Conservation (phyloP, 2,888 invertebrate species). For the Nomada ferruginata region DNA sequence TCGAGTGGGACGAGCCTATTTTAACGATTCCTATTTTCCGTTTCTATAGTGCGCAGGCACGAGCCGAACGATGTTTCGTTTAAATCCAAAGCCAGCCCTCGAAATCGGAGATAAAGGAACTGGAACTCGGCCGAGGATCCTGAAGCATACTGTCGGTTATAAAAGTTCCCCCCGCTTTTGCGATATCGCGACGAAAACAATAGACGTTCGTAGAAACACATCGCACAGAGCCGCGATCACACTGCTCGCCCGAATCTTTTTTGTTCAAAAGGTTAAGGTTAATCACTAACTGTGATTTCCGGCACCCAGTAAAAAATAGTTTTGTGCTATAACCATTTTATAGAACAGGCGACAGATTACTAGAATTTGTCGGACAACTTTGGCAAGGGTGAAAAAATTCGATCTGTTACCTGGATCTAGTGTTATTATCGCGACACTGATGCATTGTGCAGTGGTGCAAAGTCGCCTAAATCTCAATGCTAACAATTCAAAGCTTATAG, state of each 20-base stretch:
- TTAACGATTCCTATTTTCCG: background rate
- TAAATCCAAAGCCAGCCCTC: background rate
- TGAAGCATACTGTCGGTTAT: background rate
- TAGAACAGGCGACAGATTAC: no score
- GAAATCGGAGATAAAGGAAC: constrained; percentile 29
- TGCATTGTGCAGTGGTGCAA: no score
- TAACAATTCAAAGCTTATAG: no score
- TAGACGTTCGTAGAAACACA: background rate
- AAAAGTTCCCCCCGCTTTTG: background rate
- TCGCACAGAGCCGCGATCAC: background rate
- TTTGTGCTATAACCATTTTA: no score
- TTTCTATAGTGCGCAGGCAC: background rate
- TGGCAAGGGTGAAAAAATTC: no score
- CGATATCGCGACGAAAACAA: constrained; percentile 7
- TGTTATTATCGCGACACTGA: no score
- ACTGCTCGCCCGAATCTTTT: background rate
- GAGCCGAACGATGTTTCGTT: background rate
- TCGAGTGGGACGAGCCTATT: background rate
- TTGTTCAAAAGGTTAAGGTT: background rate
- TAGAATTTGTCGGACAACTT: no score
- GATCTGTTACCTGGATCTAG: no score
- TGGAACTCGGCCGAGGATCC: constrained; percentile 23
- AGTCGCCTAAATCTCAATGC: no score
- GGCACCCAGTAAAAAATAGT: no score
- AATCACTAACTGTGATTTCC: background rate